Conservation (phyloP, 1,140 invertebrate genomes). For the Diorhabda elongata region DNA sequence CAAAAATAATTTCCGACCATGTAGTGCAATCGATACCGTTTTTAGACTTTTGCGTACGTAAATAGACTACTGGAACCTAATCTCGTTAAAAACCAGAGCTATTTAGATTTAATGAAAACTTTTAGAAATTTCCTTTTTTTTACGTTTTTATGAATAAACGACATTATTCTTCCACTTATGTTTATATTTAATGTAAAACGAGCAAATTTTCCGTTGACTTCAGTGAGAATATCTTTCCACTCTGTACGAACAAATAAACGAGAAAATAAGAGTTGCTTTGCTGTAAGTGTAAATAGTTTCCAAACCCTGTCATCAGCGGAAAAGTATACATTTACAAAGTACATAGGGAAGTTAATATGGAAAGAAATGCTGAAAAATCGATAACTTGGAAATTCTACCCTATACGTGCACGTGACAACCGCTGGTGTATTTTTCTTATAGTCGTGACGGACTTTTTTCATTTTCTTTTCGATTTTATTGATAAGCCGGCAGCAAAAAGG, state of each 20-base stretch:
- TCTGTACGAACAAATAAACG: not conserved
- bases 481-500: conserved; percentile 1
- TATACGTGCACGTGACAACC: conserved; percentile 1
- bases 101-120: no score
- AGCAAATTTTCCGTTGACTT: no score
- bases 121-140: no score
- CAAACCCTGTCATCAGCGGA: not conserved
- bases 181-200: no score
- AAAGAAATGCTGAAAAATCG: not conserved
- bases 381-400: not conserved
- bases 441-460: not conserved
- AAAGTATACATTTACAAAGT: not conserved
- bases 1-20: no score
- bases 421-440: not conserved
- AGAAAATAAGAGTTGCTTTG: not conserved
- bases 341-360: not conserved
- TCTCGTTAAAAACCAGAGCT: no score
- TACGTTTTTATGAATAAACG: no score
- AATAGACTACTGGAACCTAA: no score
- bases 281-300: conserved; percentile 1
- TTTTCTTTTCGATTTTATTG: conserved; percentile 1
- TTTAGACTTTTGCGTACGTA: no score
- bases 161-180: no score
- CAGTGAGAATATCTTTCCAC: not conserved
- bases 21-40: no score